A percentile compares a stretch with the other conserved stretches of the same genome.
These are phyloP conservation scores for Panthera tigris DNA, from an alignment of 2,113 vertebrate species.

Conservation along the genomic window DNA sequence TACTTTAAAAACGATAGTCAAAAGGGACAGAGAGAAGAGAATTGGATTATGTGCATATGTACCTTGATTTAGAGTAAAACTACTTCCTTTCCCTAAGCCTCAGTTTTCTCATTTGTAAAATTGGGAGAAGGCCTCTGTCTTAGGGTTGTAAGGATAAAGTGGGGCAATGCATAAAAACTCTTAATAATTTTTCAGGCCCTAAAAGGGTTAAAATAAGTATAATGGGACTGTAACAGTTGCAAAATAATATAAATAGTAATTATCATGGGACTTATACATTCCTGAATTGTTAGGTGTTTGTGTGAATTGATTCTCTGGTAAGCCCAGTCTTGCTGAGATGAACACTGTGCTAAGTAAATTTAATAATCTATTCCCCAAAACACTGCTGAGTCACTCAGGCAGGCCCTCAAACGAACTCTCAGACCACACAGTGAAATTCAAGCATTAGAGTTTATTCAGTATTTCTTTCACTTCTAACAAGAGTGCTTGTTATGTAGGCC, in stretches of 20 bases:
- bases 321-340: not conserved
- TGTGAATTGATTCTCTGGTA: not conserved
- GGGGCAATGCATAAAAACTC: not conserved
- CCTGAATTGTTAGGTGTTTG: constrained; percentile 10
- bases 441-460: not conserved
- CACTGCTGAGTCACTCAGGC: not conserved
- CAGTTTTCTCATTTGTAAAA: constrained; percentile 18
- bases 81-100: not conserved
- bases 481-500: not conserved
- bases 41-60: not conserved
- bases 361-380: constrained; percentile 1
- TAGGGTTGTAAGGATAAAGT: not conserved
- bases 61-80: not conserved
- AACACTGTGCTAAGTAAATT: not conserved
- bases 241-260: not conserved
- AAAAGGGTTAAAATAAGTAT: not conserved
- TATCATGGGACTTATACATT: not conserved
- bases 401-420: not conserved
- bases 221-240: not conserved
- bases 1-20: constrained; percentile 7
- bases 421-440: not conserved
- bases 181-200: not conserved
- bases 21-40: not conserved
- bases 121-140: not conserved
- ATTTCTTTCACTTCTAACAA: not conserved